Conservation (phyloP, 2,888 invertebrate species). For the Hypomecis punctinalis region DNA sequence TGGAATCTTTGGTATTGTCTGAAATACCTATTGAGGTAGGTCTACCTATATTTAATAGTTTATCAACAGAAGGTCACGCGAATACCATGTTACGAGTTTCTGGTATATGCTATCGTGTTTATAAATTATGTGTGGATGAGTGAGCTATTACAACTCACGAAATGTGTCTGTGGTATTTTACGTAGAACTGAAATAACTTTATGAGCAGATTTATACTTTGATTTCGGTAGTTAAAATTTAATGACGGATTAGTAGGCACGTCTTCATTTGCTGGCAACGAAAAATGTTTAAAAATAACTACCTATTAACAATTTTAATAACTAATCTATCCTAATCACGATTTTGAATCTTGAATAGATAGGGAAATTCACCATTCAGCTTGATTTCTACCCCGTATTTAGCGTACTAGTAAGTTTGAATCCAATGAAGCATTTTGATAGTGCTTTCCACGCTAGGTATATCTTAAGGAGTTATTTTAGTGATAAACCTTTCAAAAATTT, state of each 20-base stretch:
- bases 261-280: background rate
- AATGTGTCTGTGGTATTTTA: constrained; percentile 5
- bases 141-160: background rate
- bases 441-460: no score
- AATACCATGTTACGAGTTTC: background rate
- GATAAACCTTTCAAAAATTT: no score
- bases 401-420: no score
- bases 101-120: background rate
- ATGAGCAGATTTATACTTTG: constrained; percentile 7
- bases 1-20: constrained; percentile 12
- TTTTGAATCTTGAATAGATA: no score
- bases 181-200: constrained; percentile 14
- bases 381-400: no score
- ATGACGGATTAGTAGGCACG: constrained; percentile 5
- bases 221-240: constrained; percentile 21
- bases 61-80: background rate
- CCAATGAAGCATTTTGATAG: no score
- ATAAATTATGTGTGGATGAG: background rate
- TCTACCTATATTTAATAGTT: background rate
- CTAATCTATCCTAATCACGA: no score
- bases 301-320: no score
- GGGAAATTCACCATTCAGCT: no score
- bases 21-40: constrained; percentile 14
- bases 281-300: background rate
- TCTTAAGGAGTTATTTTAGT: no score